Percentiles rank a stretch among this genome's conserved stretches.
These are phyloP conservation scores for Neogobius melanostomus DNA, from an alignment of 2,113 vertebrate species.

Conservation along the genomic window DNA sequence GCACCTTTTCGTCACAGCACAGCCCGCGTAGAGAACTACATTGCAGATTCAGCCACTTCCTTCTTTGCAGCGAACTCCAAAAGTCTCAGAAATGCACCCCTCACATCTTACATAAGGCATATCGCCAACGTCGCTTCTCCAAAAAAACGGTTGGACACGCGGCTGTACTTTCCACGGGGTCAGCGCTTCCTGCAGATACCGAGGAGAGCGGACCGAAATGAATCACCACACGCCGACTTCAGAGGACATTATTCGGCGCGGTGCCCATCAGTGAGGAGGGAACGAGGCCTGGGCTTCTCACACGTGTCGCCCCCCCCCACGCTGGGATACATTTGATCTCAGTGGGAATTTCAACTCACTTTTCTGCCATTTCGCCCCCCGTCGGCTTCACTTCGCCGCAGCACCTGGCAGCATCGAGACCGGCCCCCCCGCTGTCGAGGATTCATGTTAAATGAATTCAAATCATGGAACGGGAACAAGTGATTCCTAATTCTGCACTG, in stretches of 20 bases:
- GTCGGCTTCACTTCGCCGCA: constrained; percentile 7
- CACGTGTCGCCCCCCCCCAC: constrained; percentile 47
- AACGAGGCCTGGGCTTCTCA: constrained; percentile 20
- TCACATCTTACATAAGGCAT: neutral
- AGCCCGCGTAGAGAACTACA: too few relatives aligned
- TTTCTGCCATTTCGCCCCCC: constrained; percentile 25
- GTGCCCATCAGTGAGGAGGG: neutral
- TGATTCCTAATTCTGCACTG: constrained; percentile 16
- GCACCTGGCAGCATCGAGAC: constrained; percentile 7
- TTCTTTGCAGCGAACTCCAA: neutral
- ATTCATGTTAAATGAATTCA: too few relatives aligned
- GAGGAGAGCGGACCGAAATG: constrained; percentile 10
- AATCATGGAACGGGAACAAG: neutral
- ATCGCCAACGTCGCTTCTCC: neutral
- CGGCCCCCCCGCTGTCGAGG: constrained; percentile 4
- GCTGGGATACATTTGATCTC: constrained; percentile 46
- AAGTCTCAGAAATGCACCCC: neutral
- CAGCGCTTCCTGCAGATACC: neutral
- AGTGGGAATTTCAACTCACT: constrained; percentile 43
- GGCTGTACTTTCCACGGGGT: constrained; percentile 1
- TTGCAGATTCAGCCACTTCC: neutral
- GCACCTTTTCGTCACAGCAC: too few relatives aligned
- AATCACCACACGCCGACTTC: constrained; percentile 17
- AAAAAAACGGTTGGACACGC: neutral
- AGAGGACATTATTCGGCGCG: constrained; percentile 7